phyloP scores from a whole-genome alignment of 2,797 vertebrate species.

The Amniataba percoides region DNA sequence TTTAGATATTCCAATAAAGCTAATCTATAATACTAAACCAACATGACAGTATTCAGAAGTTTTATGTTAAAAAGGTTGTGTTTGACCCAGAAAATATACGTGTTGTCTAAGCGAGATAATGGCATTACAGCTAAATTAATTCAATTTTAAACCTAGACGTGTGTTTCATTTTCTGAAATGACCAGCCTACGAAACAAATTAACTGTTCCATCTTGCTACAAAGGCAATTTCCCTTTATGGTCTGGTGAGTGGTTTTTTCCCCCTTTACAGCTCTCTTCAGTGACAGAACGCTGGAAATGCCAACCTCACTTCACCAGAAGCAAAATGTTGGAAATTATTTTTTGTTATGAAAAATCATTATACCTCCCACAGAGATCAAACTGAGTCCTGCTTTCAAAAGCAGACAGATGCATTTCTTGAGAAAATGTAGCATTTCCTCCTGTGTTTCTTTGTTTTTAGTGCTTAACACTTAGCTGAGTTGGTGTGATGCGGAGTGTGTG shows the following conservation, averaged over 20 bases:
- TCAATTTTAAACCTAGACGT: constrained; percentile 60
- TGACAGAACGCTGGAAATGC: constrained; percentile 70
- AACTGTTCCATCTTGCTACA: constrained; percentile 66
- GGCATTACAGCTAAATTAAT: constrained; percentile 51
- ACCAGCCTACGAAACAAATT: constrained; percentile 63
- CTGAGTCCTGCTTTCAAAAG: constrained; percentile 53
- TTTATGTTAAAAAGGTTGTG: constrained; percentile 35
- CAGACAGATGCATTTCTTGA: constrained; percentile 42
- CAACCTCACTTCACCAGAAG: constrained; percentile 59
- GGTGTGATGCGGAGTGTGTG: constrained; percentile 40
- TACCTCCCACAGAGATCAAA: constrained; percentile 72
- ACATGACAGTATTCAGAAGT: constrained; percentile 43
- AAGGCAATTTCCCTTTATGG: constrained; percentile 74
- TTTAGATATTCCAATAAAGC: constrained; percentile 53
- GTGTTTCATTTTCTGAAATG: constrained; percentile 66
- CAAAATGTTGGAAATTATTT: constrained; percentile 71
- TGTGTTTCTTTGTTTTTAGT: constrained; percentile 42
- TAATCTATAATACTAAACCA: constrained; percentile 48
- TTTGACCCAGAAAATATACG: constrained; percentile 52
- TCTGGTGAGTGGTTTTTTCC: constrained; percentile 57
- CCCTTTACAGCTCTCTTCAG: constrained; percentile 58
- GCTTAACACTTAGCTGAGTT: constrained; percentile 39
- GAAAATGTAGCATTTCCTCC: constrained; percentile 53
- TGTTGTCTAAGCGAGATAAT: constrained; percentile 54
- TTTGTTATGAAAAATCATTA: constrained; percentile 71